Conservation (phyloP, 2,888 invertebrate species). For the Campoplex capitator region DNA sequence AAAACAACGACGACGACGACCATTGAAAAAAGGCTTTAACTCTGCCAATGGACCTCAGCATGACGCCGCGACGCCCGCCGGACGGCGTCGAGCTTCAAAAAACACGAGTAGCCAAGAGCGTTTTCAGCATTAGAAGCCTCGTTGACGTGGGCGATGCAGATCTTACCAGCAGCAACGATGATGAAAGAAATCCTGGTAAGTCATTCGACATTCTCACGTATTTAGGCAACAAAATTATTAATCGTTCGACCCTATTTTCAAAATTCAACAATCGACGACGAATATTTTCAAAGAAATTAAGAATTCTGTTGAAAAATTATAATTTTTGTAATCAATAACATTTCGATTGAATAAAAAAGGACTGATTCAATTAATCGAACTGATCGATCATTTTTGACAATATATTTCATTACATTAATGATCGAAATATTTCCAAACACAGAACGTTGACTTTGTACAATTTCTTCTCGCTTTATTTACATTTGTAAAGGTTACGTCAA, state of each 20-base stretch:
- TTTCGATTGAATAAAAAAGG: not conserved
- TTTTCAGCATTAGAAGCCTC: conserved; percentile 87
- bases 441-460: not conserved
- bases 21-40: conserved; percentile 19
- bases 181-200: conserved; percentile 76
- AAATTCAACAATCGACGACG: not conserved
- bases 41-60: conserved; percentile 85
- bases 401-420: not conserved
- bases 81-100: conserved; percentile 84
- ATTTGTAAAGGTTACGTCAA: not conserved
- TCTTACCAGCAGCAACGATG: conserved; percentile 71
- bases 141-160: conserved; percentile 86
- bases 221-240: too few species aligned
- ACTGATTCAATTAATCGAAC: not conserved
- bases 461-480: not conserved
- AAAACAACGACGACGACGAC: conserved; percentile 5
- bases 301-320: not conserved
- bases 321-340: not conserved
- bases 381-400: not conserved
- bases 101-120: conserved; percentile 86
- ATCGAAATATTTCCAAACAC: not conserved
- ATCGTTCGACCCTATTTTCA: not conserved
- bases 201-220: conserved; percentile 18
- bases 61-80: conserved; percentile 83
- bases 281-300: not conserved